These are phyloP conservation scores for Plutomurus gul DNA, from an alignment of 1,140 invertebrate genomes.

Conservation along the genomic window DNA sequence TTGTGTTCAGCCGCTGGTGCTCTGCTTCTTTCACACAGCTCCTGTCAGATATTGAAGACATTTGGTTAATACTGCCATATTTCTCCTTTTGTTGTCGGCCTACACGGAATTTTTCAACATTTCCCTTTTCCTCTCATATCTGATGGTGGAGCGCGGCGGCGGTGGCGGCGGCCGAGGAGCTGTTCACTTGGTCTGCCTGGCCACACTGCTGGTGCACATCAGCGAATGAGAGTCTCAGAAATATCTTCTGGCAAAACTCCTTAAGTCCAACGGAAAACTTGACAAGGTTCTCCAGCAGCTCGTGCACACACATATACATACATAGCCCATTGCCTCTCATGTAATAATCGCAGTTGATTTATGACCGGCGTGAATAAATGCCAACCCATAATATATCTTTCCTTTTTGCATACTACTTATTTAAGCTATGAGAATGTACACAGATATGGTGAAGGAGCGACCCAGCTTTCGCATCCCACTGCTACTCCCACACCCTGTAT, in stretches of 20 bases:
- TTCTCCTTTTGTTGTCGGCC: slow-evolving; percentile 44
- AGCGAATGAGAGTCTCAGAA: no score
- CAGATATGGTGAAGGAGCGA: no score
- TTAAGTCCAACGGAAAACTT: not conserved
- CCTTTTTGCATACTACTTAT: no score
- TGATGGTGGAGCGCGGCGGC: not conserved
- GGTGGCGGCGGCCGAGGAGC: no score
- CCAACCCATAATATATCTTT: slow-evolving; percentile 27
- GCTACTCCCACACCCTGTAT: not conserved
- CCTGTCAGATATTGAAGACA: slow-evolving; percentile 49
- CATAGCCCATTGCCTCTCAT: slow-evolving; percentile 25
- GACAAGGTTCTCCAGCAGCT: not conserved
- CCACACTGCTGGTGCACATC: no score
- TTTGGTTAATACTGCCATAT: slow-evolving; percentile 50
- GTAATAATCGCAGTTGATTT: slow-evolving; percentile 31
- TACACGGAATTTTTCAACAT: slow-evolving; percentile 47
- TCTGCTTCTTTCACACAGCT: slow-evolving; percentile 36
- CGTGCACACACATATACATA: not conserved
- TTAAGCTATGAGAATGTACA: no score
- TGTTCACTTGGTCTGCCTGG: no score
- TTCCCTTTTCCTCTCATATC: slow-evolving; percentile 40
- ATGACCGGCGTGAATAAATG: slow-evolving; percentile 35
- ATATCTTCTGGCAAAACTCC: not conserved
- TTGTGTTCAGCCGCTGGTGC: not conserved
- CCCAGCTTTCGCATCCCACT: no score